phyloP scores from a whole-genome alignment of 2,113 vertebrate genomes.

The Ranitomeya variabilis region DNA sequence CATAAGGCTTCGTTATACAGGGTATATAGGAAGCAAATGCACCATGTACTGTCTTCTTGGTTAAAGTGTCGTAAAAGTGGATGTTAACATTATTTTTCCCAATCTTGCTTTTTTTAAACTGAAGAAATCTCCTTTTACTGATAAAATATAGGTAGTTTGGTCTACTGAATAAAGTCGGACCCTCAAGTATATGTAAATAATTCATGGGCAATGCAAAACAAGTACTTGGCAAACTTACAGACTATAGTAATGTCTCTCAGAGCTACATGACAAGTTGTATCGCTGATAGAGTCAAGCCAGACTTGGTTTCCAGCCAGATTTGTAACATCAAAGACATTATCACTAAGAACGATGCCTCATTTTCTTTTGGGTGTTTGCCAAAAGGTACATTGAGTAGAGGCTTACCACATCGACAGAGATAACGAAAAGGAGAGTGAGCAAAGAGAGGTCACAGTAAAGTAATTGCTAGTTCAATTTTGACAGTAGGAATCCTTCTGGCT shows the following conservation, averaged over 20 bases:
- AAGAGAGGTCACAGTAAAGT: slow-evolving; percentile 1
- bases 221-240: background rate
- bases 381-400: slow-evolving; percentile 5
- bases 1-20: background rate
- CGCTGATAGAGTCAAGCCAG: slow-evolving; percentile 37
- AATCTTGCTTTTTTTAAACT: background rate
- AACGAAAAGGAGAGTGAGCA: background rate
- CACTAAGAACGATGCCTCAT: slow-evolving; percentile 40
- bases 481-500: background rate
- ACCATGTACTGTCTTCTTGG: background rate
- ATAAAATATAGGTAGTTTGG: background rate
- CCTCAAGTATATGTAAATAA: background rate
- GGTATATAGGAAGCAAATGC: background rate
- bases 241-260: background rate
- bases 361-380: slow-evolving; percentile 35
- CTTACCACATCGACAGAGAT: slow-evolving; percentile 14
- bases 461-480: background rate
- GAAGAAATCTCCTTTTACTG: background rate
- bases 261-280: slow-evolving; percentile 25
- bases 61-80: no score
- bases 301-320: slow-evolving; percentile 33
- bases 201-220: background rate
- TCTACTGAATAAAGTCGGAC: background rate
- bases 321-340: slow-evolving; percentile 30
- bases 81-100: no score